Evolutionary conservation across 2,888 invertebrate species (phyloP).

Genomic region (Rhaphigaster nebulosa): DNA sequence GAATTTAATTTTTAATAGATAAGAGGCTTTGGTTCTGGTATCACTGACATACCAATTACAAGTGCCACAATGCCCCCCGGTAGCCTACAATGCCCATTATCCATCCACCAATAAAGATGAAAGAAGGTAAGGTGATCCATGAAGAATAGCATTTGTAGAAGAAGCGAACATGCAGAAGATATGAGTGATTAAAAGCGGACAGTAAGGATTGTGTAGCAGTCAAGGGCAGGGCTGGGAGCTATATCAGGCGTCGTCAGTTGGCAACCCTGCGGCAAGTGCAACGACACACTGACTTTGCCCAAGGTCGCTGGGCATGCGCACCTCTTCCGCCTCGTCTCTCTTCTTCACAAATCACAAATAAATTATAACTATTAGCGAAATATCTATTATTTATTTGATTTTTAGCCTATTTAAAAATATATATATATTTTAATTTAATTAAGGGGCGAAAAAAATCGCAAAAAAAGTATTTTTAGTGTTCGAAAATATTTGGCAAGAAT

Average conservation of each 20-base stretch:
- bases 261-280: slow-evolving; percentile 63
- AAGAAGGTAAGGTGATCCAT: not conserved
- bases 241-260: slow-evolving; percentile 54
- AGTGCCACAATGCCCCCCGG: too few relatives aligned
- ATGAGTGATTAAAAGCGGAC: slow-evolving; percentile 61
- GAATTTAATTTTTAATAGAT: too few relatives aligned
- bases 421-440: not conserved
- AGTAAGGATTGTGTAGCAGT: slow-evolving; percentile 57
- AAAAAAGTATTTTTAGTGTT: not conserved
- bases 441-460: not conserved
- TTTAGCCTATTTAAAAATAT: not conserved
- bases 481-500: slow-evolving; percentile 23
- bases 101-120: too few relatives aligned
- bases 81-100: too few relatives aligned
- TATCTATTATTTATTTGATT: not conserved
- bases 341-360: not conserved
- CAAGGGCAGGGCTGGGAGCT: slow-evolving; percentile 56
- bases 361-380: not conserved
- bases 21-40: too few relatives aligned
- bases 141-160: not conserved
- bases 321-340: slow-evolving; percentile 44
- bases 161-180: not conserved
- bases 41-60: too few relatives aligned
- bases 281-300: slow-evolving; percentile 63
- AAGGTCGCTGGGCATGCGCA: slow-evolving; percentile 62